A percentile compares a stretch with the other conserved stretches of the same genome.
Conservation (phyloP, 2,113 vertebrate genomes). For the Chaenogobius annularis region DNA sequence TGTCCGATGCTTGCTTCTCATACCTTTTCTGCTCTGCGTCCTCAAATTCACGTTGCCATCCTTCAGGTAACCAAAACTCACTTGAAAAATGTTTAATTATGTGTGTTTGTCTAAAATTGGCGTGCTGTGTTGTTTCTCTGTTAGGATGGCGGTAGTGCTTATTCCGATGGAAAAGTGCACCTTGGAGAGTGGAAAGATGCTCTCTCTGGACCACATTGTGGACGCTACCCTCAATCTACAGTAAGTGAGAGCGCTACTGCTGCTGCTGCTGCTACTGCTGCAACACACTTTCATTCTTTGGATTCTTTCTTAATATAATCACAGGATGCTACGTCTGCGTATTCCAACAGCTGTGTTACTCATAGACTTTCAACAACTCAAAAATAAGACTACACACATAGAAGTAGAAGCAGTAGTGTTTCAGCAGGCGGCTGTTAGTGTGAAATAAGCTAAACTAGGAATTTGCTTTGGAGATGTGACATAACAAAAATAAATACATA, state of each 20-base stretch:
- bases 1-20: slow-evolving; percentile 13
- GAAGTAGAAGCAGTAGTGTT: not conserved
- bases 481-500: too few relatives aligned
- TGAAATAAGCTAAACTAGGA: too few relatives aligned
- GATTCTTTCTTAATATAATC: slow-evolving; percentile 3
- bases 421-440: not conserved
- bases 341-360: not conserved
- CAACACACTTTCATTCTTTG: not conserved
- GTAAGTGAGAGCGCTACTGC: slow-evolving; percentile 37
- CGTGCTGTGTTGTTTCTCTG: not conserved
- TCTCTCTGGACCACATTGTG: slow-evolving; percentile 37
- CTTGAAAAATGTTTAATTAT: not conserved
- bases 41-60: slow-evolving; percentile 8
- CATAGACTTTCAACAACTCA: not conserved
- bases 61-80: slow-evolving; percentile 32
- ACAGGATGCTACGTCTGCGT: not conserved
- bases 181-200: slow-evolving; percentile 31
- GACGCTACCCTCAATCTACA: slow-evolving; percentile 55
- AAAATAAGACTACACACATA: not conserved
- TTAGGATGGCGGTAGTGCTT: slow-evolving; percentile 44
- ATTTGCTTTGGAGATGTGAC: too few relatives aligned
- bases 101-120: not conserved
- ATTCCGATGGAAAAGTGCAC: slow-evolving; percentile 59
- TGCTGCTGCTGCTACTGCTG: not conserved
- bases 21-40: slow-evolving; percentile 11